These are phyloP conservation scores for Cercopithecus hamlyni DNA, from an alignment of 2,797 vertebrate genomes.

Conservation along the genomic window DNA sequence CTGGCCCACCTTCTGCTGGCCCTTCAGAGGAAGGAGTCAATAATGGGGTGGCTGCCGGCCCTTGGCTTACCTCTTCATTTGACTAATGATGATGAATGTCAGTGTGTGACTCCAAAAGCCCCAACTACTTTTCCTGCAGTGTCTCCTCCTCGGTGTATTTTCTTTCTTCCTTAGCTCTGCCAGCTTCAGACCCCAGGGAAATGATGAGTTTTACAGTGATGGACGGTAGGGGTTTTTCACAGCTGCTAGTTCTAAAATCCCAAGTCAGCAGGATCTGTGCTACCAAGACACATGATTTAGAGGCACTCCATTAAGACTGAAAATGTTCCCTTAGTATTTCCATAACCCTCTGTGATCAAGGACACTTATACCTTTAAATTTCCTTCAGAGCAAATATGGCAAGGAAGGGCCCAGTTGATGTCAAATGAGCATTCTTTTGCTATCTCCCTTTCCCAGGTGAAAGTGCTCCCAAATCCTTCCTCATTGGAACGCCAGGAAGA, in stretches of 20 bases:
- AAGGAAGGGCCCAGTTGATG: not conserved
- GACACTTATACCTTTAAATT: not conserved
- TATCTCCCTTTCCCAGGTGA: not conserved
- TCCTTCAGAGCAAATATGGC: not conserved
- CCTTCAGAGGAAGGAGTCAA: not conserved
- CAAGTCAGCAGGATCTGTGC: slow-evolving; percentile 3
- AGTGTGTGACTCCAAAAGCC: not conserved
- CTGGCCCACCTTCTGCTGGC: not conserved
- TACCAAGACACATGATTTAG: slow-evolving; percentile 44
- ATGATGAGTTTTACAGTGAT: slow-evolving; percentile 43
- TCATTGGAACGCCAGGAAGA: not conserved
- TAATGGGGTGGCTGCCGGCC: not conserved
- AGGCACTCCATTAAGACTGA: not conserved
- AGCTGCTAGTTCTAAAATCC: slow-evolving; percentile 51
- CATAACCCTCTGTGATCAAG: slow-evolving; percentile 30
- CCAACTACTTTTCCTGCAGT: not conserved
- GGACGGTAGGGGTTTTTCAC: slow-evolving; percentile 41
- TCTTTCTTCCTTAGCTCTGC: slow-evolving; percentile 27
- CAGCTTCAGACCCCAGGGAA: slow-evolving; percentile 12
- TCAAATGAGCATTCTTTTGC: not conserved
- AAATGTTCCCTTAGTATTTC: not conserved
- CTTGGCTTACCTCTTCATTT: slow-evolving; percentile 44
- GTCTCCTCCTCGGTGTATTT: not conserved
- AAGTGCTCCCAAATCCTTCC: not conserved
- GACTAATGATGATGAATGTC: slow-evolving; percentile 44